phyloP scores from a whole-genome alignment of 37 sponge, comb jelly and placozoan genomes.

The Mnemiopsis leidyi region DNA sequence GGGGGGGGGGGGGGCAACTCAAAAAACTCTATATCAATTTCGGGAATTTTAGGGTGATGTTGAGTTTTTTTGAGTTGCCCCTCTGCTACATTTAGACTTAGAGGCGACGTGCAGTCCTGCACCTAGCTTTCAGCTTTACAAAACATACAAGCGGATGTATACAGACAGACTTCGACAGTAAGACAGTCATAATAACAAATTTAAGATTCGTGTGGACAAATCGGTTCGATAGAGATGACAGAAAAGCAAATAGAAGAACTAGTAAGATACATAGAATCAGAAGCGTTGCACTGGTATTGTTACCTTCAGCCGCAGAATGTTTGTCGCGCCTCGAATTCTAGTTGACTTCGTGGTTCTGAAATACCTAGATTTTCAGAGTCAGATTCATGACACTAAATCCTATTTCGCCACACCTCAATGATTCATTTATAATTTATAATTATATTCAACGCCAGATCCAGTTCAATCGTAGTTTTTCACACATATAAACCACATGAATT shows the following conservation, averaged over 20 bases:
- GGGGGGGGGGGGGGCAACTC: too few relatives aligned
- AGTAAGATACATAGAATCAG: neutral
- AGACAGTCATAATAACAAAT: neutral
- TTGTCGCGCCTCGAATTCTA: constrained; percentile 46
- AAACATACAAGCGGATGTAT: neutral
- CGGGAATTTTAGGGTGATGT: too few relatives aligned
- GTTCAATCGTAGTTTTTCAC: too few relatives aligned
- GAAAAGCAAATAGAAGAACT: neutral
- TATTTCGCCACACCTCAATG: too few relatives aligned
- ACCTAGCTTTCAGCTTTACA: too few relatives aligned
- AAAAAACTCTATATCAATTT: too few relatives aligned
- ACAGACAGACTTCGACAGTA: neutral
- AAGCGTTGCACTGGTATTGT: neutral
- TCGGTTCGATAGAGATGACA: neutral
- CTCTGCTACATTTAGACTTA: too few relatives aligned
- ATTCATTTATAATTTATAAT: too few relatives aligned
- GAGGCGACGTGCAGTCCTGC: too few relatives aligned
- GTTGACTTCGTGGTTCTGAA: constrained; percentile 56
- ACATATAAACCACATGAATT: too few relatives aligned
- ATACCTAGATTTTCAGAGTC: neutral
- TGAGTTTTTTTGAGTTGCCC: too few relatives aligned
- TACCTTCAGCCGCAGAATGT: constrained; percentile 55
- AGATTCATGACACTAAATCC: neutral
- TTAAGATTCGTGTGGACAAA: constrained; percentile 7
- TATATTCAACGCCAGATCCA: too few relatives aligned